Percentiles rank a stretch among this genome's conserved stretches.
phyloP scores from a whole-genome alignment of 2,113 vertebrate species.

The Notothenia rossii region DNA sequence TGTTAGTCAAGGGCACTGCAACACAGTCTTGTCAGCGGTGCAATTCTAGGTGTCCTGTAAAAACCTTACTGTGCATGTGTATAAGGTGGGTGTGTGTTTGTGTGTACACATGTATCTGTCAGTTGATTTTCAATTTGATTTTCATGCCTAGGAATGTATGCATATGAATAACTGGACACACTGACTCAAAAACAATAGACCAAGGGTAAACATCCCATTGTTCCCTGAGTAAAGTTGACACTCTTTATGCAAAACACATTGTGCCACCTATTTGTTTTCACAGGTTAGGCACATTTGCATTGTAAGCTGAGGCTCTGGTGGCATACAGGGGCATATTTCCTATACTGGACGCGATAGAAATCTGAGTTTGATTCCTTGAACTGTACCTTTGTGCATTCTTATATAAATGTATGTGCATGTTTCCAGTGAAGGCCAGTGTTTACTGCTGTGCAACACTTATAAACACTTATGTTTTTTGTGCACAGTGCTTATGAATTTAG shows the following conservation, averaged over 20 bases:
- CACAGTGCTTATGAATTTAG: background rate
- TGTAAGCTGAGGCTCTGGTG: background rate
- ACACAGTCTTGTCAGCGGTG: constrained; percentile 51
- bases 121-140: constrained; percentile 57
- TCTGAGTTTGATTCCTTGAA: background rate
- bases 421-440: background rate
- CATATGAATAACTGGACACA: constrained; percentile 49
- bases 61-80: constrained; percentile 27
- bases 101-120: constrained; percentile 25
- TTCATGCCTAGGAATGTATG: constrained; percentile 48
- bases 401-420: background rate
- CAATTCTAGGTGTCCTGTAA: constrained; percentile 49
- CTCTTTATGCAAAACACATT: constrained; percentile 22
- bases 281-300: background rate
- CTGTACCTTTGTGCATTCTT: background rate
- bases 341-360: background rate
- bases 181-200: constrained; percentile 26
- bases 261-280: constrained; percentile 20
- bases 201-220: constrained; percentile 56
- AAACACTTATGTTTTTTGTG: background rate
- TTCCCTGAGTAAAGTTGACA: constrained; percentile 23
- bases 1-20: constrained; percentile 73
- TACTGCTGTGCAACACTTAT: background rate
- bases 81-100: constrained; percentile 12
- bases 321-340: background rate